These are phyloP conservation scores for Poeciliopsis prolifica DNA, from an alignment of 2,113 vertebrate species.

Conservation along the genomic window DNA sequence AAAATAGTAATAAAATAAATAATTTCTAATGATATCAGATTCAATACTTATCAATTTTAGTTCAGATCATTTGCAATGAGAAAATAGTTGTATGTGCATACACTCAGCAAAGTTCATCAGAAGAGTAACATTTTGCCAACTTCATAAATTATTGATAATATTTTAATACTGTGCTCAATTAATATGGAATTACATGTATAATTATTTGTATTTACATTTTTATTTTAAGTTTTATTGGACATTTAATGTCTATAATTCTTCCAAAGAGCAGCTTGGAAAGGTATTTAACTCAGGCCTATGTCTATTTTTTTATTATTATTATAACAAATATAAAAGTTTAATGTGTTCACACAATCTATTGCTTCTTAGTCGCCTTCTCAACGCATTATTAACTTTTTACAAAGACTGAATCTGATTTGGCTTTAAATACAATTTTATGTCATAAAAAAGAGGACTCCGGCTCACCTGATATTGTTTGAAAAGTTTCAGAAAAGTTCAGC, in stretches of 20 bases:
- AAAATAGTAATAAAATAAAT: neutral
- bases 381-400: slow-evolving; percentile 25
- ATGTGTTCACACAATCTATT: neutral
- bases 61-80: neutral
- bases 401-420: neutral
- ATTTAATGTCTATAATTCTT: no score
- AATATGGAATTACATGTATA: neutral
- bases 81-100: neutral
- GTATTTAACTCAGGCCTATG: neutral
- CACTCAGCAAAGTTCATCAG: neutral
- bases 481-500: slow-evolving; percentile 84
- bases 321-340: neutral
- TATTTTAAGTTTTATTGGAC: neutral
- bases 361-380: slow-evolving; percentile 24
- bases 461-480: slow-evolving; percentile 83
- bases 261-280: neutral
- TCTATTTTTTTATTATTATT: neutral
- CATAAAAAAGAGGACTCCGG: neutral
- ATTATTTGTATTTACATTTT: neutral
- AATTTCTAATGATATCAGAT: neutral
- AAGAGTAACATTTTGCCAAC: neutral
- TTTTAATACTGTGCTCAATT: neutral
- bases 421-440: neutral
- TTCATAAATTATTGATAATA: neutral
- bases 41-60: neutral